Conservation (phyloP, 2,888 invertebrate genomes). For the Branchipolynoe longqiensis region DNA sequence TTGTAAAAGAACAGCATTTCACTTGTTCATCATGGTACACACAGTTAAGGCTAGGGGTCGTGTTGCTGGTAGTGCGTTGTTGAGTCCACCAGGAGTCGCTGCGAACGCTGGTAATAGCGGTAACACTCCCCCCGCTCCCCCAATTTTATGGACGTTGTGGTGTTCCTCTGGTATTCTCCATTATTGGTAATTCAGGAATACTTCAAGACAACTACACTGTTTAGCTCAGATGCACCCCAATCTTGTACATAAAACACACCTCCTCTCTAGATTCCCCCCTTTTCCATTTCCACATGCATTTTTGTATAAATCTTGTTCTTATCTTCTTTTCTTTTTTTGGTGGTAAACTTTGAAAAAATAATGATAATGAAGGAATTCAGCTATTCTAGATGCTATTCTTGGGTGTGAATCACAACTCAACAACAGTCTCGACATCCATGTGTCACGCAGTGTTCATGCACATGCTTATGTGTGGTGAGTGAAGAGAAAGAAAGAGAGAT, state of each 20-base stretch:
- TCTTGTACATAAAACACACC: slow-evolving; percentile 21
- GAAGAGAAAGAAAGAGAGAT: too few relatives aligned
- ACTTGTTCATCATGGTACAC: too few relatives aligned
- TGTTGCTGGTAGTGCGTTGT: too few relatives aligned
- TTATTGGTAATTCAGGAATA: slow-evolving; percentile 9
- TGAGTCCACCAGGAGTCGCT: too few relatives aligned
- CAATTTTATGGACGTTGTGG: not conserved
- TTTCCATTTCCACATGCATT: too few relatives aligned
- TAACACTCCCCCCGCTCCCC: too few relatives aligned
- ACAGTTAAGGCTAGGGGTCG: too few relatives aligned
- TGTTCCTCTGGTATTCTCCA: not conserved
- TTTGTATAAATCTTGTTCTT: slow-evolving; percentile 6
- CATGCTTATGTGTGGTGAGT: slow-evolving; percentile 12
- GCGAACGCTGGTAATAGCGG: too few relatives aligned
- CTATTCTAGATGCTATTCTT: not conserved
- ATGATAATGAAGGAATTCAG: not conserved
- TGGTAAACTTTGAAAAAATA: not conserved
- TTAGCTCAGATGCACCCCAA: slow-evolving; percentile 17
- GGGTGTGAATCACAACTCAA: slow-evolving; percentile 22
- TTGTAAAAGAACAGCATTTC: too few relatives aligned
- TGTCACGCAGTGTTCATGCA: slow-evolving; percentile 19
- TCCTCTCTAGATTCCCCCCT: too few relatives aligned
- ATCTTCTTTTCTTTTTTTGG: not conserved
- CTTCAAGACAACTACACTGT: slow-evolving; percentile 4
- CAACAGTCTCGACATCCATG: too few relatives aligned